Conservation (phyloP, 2,797 vertebrate genomes). For the Mormyrus proboscirostris region DNA sequence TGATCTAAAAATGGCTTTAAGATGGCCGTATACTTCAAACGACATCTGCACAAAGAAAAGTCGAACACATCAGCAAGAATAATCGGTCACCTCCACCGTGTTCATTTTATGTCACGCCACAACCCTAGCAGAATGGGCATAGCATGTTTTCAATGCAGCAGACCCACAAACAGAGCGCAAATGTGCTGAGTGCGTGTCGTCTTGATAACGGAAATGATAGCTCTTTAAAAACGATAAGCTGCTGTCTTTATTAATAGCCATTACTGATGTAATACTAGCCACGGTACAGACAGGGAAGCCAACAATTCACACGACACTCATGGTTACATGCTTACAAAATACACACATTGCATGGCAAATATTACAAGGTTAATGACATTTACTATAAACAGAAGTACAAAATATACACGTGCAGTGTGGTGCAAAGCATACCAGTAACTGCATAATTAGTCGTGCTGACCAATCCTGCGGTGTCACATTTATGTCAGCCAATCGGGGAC, state of each 20-base stretch:
- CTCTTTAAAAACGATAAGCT: not conserved
- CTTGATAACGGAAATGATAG: not conserved
- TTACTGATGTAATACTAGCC: not conserved
- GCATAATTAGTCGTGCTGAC: not conserved
- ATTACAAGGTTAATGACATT: not conserved
- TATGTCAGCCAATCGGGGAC: not conserved
- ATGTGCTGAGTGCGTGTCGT: not conserved
- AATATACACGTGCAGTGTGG: not conserved
- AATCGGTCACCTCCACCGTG: not conserved
- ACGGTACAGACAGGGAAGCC: not conserved
- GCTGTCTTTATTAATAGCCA: not conserved
- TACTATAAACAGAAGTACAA: not conserved
- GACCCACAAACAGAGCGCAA: not conserved
- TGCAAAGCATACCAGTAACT: not conserved
- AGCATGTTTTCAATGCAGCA: not conserved
- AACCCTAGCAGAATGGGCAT: not conserved
- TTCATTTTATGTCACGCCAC: not conserved
- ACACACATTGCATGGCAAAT: not conserved
- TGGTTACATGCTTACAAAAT: not conserved
- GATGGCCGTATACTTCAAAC: not conserved
- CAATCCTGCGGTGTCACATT: not conserved
- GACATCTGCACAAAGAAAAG: not conserved
- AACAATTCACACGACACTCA: not conserved
- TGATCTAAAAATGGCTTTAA: not conserved
- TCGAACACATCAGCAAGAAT: not conserved